phyloP scores from a whole-genome alignment of 2,797 vertebrate genomes.

The Bryconaethiops microstoma region DNA sequence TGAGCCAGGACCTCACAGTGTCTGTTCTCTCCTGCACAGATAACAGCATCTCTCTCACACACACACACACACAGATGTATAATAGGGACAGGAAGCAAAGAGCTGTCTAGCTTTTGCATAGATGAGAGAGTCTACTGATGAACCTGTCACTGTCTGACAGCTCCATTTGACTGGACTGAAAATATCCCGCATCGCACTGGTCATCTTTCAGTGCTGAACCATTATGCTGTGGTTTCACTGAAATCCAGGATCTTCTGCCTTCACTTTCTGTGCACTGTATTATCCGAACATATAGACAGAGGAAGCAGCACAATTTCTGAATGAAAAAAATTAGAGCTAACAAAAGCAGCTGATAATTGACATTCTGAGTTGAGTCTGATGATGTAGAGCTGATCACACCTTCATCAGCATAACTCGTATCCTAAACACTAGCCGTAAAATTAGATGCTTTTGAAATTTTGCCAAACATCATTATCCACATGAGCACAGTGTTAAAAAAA shows the following conservation, averaged over 20 bases:
- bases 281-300: slow-evolving; percentile 6
- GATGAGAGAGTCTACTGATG: slow-evolving; percentile 45
- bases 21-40: slow-evolving; percentile 50
- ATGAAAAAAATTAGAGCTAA: background rate
- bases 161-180: slow-evolving; percentile 34
- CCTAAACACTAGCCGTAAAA: background rate
- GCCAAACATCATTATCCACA: slow-evolving; percentile 24
- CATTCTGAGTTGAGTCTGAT: background rate
- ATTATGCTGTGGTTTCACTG: slow-evolving; percentile 28
- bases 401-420: slow-evolving; percentile 3
- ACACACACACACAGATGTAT: slow-evolving; percentile 30
- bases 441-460: slow-evolving; percentile 12
- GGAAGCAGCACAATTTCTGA: background rate
- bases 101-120: slow-evolving; percentile 44
- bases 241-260: background rate
- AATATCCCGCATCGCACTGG: slow-evolving; percentile 38
- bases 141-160: slow-evolving; percentile 43
- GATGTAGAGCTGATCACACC: slow-evolving; percentile 8
- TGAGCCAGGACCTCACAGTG: slow-evolving; percentile 40
- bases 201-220: slow-evolving; percentile 31
- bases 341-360: slow-evolving; percentile 3
- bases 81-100: slow-evolving; percentile 22
- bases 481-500: slow-evolving; percentile 23
- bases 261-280: slow-evolving; percentile 33
- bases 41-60: slow-evolving; percentile 41